Percentiles rank a stretch among this genome's conserved stretches.
Evolutionary conservation across 92 coral and sea anemone species (phyloP).

Genomic region (Umimayanthus kanabou): DNA sequence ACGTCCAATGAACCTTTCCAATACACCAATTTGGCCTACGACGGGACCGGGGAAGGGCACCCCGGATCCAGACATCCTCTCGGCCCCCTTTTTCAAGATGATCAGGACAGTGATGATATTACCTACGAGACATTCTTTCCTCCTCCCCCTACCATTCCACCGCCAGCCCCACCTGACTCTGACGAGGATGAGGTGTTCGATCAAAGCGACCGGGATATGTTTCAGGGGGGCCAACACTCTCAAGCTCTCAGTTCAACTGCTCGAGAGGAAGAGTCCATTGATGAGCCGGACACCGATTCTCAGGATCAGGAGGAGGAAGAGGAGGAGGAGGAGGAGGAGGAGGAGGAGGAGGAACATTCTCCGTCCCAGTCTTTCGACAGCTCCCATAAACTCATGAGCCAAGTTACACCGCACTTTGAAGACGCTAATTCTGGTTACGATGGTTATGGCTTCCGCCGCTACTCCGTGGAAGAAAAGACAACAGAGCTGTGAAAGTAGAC

Average conservation of each 20-base stretch:
- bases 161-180: slow-evolving; percentile 71
- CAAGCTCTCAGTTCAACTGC: neutral
- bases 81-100: slow-evolving; percentile 12
- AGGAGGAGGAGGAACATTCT: neutral
- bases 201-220: neutral
- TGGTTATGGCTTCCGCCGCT: slow-evolving; percentile 13
- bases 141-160: slow-evolving; percentile 71
- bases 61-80: neutral
- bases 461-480: slow-evolving; percentile 20
- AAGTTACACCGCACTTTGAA: neutral
- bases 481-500: slow-evolving; percentile 20
- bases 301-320: slow-evolving; percentile 6
- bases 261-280: neutral
- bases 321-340: neutral
- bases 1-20: slow-evolving; percentile 11
- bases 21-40: slow-evolving; percentile 13
- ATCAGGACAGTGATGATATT: slow-evolving; percentile 29
- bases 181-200: slow-evolving; percentile 25
- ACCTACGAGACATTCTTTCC: slow-evolving; percentile 63
- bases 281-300: neutral
- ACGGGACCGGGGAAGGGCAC: slow-evolving; percentile 8
- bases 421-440: slow-evolving; percentile 42
- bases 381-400: slow-evolving; percentile 17
- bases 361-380: slow-evolving; percentile 25
- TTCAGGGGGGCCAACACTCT: slow-evolving; percentile 27